Percentiles rank a stretch among this genome's conserved stretches.
These are phyloP conservation scores for Pentamera pediparva DNA, from an alignment of 53 echinoderm and acorn worm genomes.

Conservation along the genomic window DNA sequence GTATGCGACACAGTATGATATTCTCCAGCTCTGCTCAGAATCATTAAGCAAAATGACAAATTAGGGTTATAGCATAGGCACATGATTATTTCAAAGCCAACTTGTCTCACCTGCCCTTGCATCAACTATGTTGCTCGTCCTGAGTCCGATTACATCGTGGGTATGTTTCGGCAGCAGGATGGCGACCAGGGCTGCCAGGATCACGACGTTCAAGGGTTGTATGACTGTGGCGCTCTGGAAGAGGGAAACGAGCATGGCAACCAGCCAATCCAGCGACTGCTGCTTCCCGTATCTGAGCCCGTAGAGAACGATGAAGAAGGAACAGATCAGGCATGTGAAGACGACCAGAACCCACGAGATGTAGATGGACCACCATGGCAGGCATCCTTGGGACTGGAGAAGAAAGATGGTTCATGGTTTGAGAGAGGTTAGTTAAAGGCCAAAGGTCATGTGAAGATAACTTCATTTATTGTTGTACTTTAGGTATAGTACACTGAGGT, in stretches of 20 bases:
- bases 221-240: constrained; percentile 67
- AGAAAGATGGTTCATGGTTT: not conserved
- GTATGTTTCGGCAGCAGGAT: constrained; percentile 52
- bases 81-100: no score
- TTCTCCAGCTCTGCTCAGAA: no score
- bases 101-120: constrained; percentile 1
- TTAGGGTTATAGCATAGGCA: no score
- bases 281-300: constrained; percentile 78
- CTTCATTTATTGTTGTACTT: no score
- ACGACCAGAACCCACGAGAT: constrained; percentile 66
- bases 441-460: no score
- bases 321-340: constrained; percentile 38
- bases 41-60: no score
- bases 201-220: constrained; percentile 77
- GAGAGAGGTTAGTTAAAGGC: not conserved
- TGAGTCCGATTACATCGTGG: constrained; percentile 69
- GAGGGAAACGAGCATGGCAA: constrained; percentile 67
- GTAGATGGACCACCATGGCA: constrained; percentile 93
- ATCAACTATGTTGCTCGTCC: constrained; percentile 11
- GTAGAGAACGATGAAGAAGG: constrained; percentile 76
- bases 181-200: constrained; percentile 68
- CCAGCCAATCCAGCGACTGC: constrained; percentile 77
- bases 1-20: no score
- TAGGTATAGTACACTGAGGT: no score
- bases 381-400: constrained; percentile 26